Evolutionary conservation across 2,113 vertebrate genomes (phyloP).

Genomic region (Cinclus mexicanus): DNA sequence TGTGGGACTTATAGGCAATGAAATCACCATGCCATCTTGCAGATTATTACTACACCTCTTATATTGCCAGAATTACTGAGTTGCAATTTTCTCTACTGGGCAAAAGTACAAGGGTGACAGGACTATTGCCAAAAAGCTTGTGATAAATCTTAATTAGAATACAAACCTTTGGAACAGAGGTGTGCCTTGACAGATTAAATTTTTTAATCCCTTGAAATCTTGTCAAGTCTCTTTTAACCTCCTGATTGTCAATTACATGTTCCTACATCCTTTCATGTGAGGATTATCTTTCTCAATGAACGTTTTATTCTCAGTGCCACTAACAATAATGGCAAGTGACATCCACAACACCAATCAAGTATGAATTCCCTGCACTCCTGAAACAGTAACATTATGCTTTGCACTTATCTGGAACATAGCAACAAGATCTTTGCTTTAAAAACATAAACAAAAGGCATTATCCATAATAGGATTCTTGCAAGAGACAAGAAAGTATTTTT

Average conservation of each 20-base stretch:
- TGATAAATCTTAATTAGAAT: slow-evolving; percentile 33
- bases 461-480: background rate
- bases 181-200: slow-evolving; percentile 38
- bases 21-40: background rate
- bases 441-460: background rate
- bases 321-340: slow-evolving; percentile 59
- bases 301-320: slow-evolving; percentile 11
- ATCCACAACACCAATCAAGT: slow-evolving; percentile 53
- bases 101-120: background rate
- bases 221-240: slow-evolving; percentile 43
- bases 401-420: slow-evolving; percentile 43
- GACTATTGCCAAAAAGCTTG: background rate
- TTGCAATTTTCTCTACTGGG: background rate
- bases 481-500: slow-evolving; percentile 13
- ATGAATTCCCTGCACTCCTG: slow-evolving; percentile 21
- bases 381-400: slow-evolving; percentile 60
- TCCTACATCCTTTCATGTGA: slow-evolving; percentile 1
- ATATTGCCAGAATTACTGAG: background rate
- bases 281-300: slow-evolving; percentile 53
- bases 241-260: slow-evolving; percentile 23
- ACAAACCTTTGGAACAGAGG: background rate
- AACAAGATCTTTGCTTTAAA: slow-evolving; percentile 38
- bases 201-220: slow-evolving; percentile 39
- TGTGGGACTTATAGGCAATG: background rate
- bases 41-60: background rate